Evolutionary conservation across 2,888 invertebrate genomes (phyloP).

Genomic region (Dilophus febrilis): DNA sequence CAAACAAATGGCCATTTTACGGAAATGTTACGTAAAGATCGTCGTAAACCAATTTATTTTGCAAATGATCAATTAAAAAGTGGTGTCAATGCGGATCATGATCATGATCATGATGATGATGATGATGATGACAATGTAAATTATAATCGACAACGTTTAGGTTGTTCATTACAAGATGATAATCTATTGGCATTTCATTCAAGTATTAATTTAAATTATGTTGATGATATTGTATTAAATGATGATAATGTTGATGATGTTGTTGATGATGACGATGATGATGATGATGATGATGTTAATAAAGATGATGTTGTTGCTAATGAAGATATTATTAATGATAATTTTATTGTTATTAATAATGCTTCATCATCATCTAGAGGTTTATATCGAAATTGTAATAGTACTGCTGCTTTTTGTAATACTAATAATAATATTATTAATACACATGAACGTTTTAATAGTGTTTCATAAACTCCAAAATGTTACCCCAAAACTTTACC

Average conservation of each 20-base stretch:
- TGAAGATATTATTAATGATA: neutral
- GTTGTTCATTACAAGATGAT: too few relatives aligned
- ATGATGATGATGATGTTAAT: slow-evolving; percentile 13
- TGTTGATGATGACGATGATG: slow-evolving; percentile 9
- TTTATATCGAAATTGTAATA: too few relatives aligned
- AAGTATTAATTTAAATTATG: slow-evolving; percentile 22
- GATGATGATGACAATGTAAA: slow-evolving; percentile 21
- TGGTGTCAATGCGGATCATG: neutral
- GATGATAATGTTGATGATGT: slow-evolving; percentile 6
- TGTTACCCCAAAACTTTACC: too few relatives aligned
- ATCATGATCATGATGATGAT: slow-evolving; percentile 18
- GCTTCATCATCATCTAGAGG: slow-evolving; percentile 18
- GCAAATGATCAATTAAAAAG: neutral
- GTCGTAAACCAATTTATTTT: too few relatives aligned
- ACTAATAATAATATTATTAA: too few relatives aligned
- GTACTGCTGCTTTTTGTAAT: too few relatives aligned
- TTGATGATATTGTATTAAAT: slow-evolving; percentile 14
- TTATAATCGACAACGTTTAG: too few relatives aligned
- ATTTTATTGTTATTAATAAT: neutral
- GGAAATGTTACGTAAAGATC: too few relatives aligned
- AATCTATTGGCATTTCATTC: slow-evolving; percentile 24
- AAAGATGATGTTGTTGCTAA: slow-evolving; percentile 11
- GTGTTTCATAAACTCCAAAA: too few relatives aligned
- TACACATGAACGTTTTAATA: slow-evolving; percentile 1
- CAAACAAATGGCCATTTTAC: too few relatives aligned